phyloP scores from a whole-genome alignment of 2,888 invertebrate species.

The Spisula solida region DNA sequence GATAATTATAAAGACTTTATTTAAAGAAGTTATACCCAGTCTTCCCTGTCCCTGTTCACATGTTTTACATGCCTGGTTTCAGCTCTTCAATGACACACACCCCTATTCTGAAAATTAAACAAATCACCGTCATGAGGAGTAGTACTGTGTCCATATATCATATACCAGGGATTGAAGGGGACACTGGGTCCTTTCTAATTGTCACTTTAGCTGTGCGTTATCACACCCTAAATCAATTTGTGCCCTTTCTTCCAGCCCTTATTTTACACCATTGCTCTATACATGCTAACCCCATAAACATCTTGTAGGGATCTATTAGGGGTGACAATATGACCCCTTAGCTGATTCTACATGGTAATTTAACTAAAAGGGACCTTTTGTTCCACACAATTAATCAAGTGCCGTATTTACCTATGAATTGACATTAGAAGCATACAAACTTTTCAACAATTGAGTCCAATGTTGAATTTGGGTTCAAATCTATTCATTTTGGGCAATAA shows the following conservation, averaged over 20 bases:
- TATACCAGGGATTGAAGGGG: not conserved
- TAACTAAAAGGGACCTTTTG: slow-evolving; percentile 40
- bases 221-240: slow-evolving; percentile 68
- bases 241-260: slow-evolving; percentile 27
- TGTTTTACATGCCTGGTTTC: too few relatives aligned
- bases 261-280: slow-evolving; percentile 54
- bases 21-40: too few relatives aligned
- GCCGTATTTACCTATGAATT: slow-evolving; percentile 48
- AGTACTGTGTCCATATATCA: not conserved
- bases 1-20: too few relatives aligned
- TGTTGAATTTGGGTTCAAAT: slow-evolving; percentile 42
- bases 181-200: not conserved
- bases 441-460: slow-evolving; percentile 46
- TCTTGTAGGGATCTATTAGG: slow-evolving; percentile 55
- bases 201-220: slow-evolving; percentile 22
- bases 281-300: slow-evolving; percentile 59
- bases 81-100: too few relatives aligned
- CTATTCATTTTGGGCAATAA: slow-evolving; percentile 57
- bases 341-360: slow-evolving; percentile 39
- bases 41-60: too few relatives aligned
- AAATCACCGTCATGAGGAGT: too few relatives aligned
- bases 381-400: slow-evolving; percentile 48
- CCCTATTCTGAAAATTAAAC: too few relatives aligned
- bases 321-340: slow-evolving; percentile 60
- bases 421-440: slow-evolving; percentile 36